These are phyloP conservation scores for Magallana angulata DNA, from an alignment of 1,140 invertebrate genomes.

Conservation along the genomic window DNA sequence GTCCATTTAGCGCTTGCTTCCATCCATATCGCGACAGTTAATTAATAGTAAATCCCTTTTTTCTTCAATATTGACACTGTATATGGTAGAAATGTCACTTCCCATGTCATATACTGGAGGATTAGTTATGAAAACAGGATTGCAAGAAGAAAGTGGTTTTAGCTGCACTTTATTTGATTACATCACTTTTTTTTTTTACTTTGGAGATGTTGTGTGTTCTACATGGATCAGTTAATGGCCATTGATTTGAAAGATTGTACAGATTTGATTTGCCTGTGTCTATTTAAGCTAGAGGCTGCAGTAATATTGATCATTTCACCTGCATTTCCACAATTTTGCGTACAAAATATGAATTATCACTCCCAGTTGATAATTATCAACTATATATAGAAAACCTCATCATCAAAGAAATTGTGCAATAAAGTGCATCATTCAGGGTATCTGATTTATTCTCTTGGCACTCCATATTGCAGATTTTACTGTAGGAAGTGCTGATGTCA, in stretches of 20 bases:
- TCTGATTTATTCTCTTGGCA: slow-evolving; percentile 4
- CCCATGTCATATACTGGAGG: not conserved
- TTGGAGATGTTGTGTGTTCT: not conserved
- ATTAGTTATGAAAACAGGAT: slow-evolving; percentile 11
- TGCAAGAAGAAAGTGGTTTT: not conserved
- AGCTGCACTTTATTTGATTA: slow-evolving; percentile 32
- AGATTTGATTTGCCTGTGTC: slow-evolving; percentile 33
- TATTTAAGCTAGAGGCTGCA: slow-evolving; percentile 15
- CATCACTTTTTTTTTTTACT: slow-evolving; percentile 12
- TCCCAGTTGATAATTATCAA: not conserved
- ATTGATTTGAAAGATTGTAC: slow-evolving; percentile 31
- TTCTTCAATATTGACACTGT: slow-evolving; percentile 7
- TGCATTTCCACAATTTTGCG: slow-evolving; percentile 2
- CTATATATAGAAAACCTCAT: not conserved
- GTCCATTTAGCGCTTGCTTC: not conserved
- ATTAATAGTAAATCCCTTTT: slow-evolving; percentile 19
- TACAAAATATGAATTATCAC: slow-evolving; percentile 8
- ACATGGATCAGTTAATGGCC: slow-evolving; percentile 22
- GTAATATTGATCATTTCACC: slow-evolving; percentile 31
- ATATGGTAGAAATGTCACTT: not conserved
- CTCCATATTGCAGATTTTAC: not conserved
- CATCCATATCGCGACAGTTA: not conserved
- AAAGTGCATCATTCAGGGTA: not conserved
- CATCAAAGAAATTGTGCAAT: slow-evolving; percentile 16
- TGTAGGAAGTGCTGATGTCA: slow-evolving; percentile 4